Evolutionary conservation across 2,888 invertebrate genomes (phyloP), one percentile per base, ranked within the genome.

Genomic region (Platypus cylindrus): DNA sequence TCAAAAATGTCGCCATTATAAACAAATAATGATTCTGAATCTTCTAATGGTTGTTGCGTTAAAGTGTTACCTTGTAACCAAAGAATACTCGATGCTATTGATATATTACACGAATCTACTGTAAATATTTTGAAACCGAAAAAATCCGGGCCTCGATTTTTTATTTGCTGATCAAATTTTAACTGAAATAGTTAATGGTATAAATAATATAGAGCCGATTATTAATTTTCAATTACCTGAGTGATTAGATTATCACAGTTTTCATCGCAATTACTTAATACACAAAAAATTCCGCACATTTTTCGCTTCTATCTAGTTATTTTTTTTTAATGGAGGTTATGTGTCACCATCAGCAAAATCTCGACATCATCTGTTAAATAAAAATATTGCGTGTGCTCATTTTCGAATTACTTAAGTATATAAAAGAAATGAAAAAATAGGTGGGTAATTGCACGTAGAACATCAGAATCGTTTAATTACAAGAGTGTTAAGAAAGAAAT

Each of bases 1-100:
- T 65, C 73, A 63, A 81, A 93, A 45, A 89, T 71, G 62, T 95
- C 93, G 17, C 93, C 94, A 66, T 94, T 94, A 67, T 82, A 90
- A 14, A 90, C 58, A 35, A 94, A 64, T 34, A 79, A 55, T 43
- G 81, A 77, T 15, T 68, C 65, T 22, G 67, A 55, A 7, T 61
- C 59, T 55, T 73, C 68, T 16, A 70, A 33, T 1, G 94, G 94
- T 56, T 94, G 94, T 17, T 51, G 47, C 2, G 69, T 68, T 2
- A 75, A 12, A 57, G 36, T 1, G 45, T 39, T 27, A 3, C 93
- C 93, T 64, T 91, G 85, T 60, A 86, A 78, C 82, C 91, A 90
- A 30, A 94, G 64, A 5, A 91, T 81, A 43, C 69, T 64, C 5
- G 71, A 71, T 54, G 48, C 50, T 45, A 60, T 55, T 7, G 53